A percentile compares a stretch with the other conserved stretches of the same genome.
Conservation (phyloP, 2,113 vertebrate genomes). For the Brachyistius frenatus region DNA sequence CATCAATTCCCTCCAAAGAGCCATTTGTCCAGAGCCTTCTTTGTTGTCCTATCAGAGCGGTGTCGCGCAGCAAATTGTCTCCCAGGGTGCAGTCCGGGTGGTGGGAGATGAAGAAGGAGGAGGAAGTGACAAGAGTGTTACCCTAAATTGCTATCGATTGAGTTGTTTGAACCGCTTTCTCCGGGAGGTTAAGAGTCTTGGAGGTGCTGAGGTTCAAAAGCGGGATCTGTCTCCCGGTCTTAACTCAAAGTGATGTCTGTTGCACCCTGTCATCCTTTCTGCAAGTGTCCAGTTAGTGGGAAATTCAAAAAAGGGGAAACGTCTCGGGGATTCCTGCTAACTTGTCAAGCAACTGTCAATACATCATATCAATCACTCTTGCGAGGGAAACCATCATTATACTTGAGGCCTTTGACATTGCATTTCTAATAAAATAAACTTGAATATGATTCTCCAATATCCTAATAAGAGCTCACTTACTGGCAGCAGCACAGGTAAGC, state of each 20-base stretch:
- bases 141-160: constrained; percentile 81
- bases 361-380: constrained; percentile 9
- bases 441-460: background rate
- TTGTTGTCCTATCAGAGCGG: constrained; percentile 70
- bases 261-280: constrained; percentile 23
- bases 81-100: constrained; percentile 56
- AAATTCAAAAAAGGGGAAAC: constrained; percentile 25
- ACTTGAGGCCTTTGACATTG: background rate
- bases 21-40: constrained; percentile 63
- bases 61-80: constrained; percentile 74
- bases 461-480: background rate
- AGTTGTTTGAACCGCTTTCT: constrained; percentile 71
- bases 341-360: constrained; percentile 19
- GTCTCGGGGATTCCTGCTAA: constrained; percentile 14
- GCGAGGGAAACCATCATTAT: background rate
- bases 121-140: constrained; percentile 74
- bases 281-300: constrained; percentile 26
- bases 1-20: constrained; percentile 66
- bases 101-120: constrained; percentile 63
- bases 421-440: background rate
- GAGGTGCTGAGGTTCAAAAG: constrained; percentile 55
- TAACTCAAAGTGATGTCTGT: constrained; percentile 56
- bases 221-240: constrained; percentile 35
- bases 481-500: background rate
- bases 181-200: constrained; percentile 70